phyloP scores from a whole-genome alignment of 1,140 invertebrate species.

The Drosophila punjabiensis region DNA sequence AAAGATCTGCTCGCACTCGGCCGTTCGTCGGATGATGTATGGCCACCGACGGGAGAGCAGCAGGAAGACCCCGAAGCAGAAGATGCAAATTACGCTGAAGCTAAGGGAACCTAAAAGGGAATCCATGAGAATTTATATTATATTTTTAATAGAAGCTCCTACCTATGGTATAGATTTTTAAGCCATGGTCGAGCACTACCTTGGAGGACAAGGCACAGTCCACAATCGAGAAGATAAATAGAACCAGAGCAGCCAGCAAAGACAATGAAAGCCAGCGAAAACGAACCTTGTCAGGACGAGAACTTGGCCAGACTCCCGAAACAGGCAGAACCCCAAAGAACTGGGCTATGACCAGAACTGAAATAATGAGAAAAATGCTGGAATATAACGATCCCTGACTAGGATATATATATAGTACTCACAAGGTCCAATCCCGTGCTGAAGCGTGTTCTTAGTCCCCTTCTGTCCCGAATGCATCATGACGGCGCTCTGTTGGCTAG shows the following conservation, averaged over 20 bases:
- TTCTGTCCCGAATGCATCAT: constrained; percentile 54
- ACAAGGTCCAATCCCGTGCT: constrained; percentile 77
- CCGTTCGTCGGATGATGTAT: constrained; percentile 57
- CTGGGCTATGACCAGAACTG: constrained; percentile 70
- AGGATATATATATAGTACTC: constrained; percentile 33
- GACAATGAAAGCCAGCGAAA: constrained; percentile 68
- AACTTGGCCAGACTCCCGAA: constrained; percentile 54
- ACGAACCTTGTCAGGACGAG: constrained; percentile 43
- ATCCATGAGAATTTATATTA: not conserved
- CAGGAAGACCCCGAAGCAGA: constrained; percentile 64
- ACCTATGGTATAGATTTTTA: constrained; percentile 79
- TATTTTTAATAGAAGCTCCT: not conserved
- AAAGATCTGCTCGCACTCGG: constrained; percentile 64
- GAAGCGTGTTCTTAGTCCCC: constrained; percentile 67
- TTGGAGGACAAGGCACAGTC: constrained; percentile 64
- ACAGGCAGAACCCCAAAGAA: constrained; percentile 74
- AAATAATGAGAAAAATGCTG: not conserved
- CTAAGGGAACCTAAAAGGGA: constrained; percentile 63
- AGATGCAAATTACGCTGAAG: constrained; percentile 76
- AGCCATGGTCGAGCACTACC: constrained; percentile 59
- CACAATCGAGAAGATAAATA: constrained; percentile 62
- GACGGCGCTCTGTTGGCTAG: constrained; percentile 23
- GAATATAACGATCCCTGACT: not conserved
- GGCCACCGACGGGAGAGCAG: constrained; percentile 67
- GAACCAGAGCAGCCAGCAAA: constrained; percentile 43